Conservation (phyloP, 2,888 invertebrate species). For the Empis livida region DNA sequence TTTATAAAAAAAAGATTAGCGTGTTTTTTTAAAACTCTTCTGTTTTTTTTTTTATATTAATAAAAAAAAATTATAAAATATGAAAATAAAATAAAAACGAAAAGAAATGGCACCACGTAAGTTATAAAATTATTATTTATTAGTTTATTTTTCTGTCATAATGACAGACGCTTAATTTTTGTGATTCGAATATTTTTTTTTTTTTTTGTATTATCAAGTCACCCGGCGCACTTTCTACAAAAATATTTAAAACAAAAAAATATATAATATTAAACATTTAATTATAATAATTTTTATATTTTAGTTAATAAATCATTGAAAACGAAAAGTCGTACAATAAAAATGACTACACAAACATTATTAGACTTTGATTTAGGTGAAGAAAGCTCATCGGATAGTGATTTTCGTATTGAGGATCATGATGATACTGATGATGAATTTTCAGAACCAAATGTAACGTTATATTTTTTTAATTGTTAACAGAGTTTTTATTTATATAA, state of each 20-base stretch:
- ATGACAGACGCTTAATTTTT: no score
- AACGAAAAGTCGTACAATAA: conserved; percentile 7
- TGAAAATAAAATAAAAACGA: no score
- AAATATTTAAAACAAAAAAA: neutral
- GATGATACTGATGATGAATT: conserved; percentile 49
- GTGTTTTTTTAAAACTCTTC: no score
- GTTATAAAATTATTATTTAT: conserved; percentile 8
- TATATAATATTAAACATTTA: no score
- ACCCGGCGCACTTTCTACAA: neutral
- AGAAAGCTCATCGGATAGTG: conserved; percentile 88
- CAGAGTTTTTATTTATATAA: no score
- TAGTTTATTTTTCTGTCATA: conserved; percentile 14
- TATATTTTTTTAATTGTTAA: no score
- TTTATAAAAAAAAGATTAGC: no score
- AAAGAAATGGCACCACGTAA: conserved; percentile 15
- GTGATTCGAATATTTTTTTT: no score
- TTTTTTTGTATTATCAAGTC: neutral
- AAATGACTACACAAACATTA: conserved; percentile 52
- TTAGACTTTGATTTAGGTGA: conserved; percentile 77
- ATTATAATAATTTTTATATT: no score
- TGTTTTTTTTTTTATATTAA: no score
- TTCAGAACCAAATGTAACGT: conserved; percentile 16
- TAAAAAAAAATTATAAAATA: no score
- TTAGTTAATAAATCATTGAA: no score
- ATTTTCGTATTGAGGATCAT: conserved; percentile 82